phyloP scores from a whole-genome alignment of 2,797 vertebrate genomes.

The Pseudochirops corinnae region DNA sequence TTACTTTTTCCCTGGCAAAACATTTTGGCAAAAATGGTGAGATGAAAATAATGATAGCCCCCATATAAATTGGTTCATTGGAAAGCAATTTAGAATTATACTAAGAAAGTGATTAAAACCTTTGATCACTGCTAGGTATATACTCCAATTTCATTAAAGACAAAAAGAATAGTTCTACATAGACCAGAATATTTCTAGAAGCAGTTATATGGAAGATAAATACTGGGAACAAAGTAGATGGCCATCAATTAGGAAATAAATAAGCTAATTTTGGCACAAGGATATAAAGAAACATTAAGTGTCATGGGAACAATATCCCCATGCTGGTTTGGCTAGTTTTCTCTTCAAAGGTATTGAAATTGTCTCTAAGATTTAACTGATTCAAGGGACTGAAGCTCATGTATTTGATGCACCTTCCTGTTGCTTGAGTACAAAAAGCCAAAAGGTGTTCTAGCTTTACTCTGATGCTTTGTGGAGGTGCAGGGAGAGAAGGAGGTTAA shows the following conservation, averaged over 20 bases:
- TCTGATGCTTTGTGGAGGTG: not conserved
- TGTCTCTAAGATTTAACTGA: not conserved
- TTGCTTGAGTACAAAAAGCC: not conserved
- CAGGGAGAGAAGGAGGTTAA: not conserved
- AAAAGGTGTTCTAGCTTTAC: not conserved
- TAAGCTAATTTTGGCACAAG: not conserved
- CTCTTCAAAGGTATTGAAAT: not conserved
- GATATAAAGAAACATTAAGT: not conserved
- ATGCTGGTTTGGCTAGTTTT: not conserved
- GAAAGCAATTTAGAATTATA: not conserved
- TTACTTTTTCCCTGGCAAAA: not conserved
- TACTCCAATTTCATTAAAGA: not conserved
- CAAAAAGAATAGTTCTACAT: not conserved
- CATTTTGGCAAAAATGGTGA: not conserved
- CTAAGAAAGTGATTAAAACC: not conserved
- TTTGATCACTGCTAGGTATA: not conserved
- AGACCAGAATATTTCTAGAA: not conserved
- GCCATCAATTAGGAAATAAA: not conserved
- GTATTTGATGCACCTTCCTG: not conserved
- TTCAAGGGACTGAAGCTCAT: not conserved
- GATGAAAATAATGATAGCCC: not conserved
- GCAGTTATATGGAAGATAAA: not conserved
- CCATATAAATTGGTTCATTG: not conserved
- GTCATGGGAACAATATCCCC: not conserved
- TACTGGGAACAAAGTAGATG: not conserved